phyloP scores from a whole-genome alignment of 2,797 vertebrate genomes.

The Sebastes elongatus region DNA sequence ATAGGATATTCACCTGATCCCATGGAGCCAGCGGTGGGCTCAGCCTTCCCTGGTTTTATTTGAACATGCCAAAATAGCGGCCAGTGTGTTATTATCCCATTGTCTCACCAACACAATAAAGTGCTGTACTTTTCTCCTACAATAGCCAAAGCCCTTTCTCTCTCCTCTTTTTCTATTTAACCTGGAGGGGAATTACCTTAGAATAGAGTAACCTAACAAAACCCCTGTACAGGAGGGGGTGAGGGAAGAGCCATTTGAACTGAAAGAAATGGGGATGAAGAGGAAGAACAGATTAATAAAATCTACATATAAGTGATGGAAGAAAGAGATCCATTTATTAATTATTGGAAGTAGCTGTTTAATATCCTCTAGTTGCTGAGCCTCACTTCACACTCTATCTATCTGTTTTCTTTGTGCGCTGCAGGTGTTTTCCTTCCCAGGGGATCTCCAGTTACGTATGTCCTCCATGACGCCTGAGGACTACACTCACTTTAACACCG shows the following conservation, averaged over 20 bases:
- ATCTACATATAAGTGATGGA: background rate
- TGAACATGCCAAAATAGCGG: slow-evolving; percentile 86
- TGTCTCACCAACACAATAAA: slow-evolving; percentile 88
- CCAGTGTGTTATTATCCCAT: slow-evolving; percentile 87
- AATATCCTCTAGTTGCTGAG: slow-evolving; percentile 1
- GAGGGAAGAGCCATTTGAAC: slow-evolving; percentile 42
- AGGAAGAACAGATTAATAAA: background rate
- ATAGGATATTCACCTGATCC: slow-evolving; percentile 81
- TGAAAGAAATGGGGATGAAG: slow-evolving; percentile 5
- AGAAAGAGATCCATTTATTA: background rate
- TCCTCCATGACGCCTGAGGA: slow-evolving; percentile 91
- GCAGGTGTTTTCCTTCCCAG: slow-evolving; percentile 92
- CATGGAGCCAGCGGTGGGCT: slow-evolving; percentile 79
- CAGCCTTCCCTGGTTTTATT: slow-evolving; percentile 84
- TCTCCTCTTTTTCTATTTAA: slow-evolving; percentile 71
- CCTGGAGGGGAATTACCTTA: slow-evolving; percentile 80
- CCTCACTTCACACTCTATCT: slow-evolving; percentile 36
- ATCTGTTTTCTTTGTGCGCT: slow-evolving; percentile 53
- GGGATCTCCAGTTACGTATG: slow-evolving; percentile 96
- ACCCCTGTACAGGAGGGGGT: slow-evolving; percentile 47
- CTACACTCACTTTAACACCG: slow-evolving; percentile 91
- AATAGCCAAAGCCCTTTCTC: slow-evolving; percentile 84
- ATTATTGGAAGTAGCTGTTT: background rate
- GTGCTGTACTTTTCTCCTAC: slow-evolving; percentile 85
- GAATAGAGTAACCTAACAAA: slow-evolving; percentile 79